These are phyloP conservation scores for Exocentrus adspersus DNA, from an alignment of 2,888 invertebrate genomes.

Conservation along the genomic window DNA sequence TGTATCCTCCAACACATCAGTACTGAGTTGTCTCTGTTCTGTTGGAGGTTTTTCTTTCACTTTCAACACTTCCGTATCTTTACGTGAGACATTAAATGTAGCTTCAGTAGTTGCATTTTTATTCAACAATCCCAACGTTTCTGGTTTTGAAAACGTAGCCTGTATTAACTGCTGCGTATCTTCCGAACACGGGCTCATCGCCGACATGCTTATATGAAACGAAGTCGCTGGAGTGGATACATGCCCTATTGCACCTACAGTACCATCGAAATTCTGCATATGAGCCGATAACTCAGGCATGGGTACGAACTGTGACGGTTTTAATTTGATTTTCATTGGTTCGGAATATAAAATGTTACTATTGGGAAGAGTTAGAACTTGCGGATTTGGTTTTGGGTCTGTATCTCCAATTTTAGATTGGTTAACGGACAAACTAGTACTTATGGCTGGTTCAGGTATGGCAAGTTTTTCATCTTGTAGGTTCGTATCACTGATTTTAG, in stretches of 20 bases:
- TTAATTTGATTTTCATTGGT: constrained; percentile 18
- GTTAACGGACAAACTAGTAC: not conserved
- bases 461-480: not conserved
- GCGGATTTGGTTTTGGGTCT: not conserved
- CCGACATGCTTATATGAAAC: constrained; percentile 27
- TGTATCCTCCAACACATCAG: no score
- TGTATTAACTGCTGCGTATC: constrained; percentile 34
- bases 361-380: not conserved
- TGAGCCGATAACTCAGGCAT: constrained; percentile 3
- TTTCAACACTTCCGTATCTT: no score
- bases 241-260: constrained; percentile 2
- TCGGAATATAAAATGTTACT: constrained; percentile 29
- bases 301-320: not conserved
- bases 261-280: constrained; percentile 1
- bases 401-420: not conserved
- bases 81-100: not conserved
- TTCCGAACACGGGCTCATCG: constrained; percentile 30
- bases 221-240: constrained; percentile 23
- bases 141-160: constrained; percentile 27
- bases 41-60: no score
- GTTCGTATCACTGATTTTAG: no score
- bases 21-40: no score
- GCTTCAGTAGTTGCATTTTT: not conserved
- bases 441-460: not conserved
- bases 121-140: not conserved